Base-by-base conservation (phyloP, 2,797 vertebrate genomes). In the Sphenodon punctatus region DNA sequence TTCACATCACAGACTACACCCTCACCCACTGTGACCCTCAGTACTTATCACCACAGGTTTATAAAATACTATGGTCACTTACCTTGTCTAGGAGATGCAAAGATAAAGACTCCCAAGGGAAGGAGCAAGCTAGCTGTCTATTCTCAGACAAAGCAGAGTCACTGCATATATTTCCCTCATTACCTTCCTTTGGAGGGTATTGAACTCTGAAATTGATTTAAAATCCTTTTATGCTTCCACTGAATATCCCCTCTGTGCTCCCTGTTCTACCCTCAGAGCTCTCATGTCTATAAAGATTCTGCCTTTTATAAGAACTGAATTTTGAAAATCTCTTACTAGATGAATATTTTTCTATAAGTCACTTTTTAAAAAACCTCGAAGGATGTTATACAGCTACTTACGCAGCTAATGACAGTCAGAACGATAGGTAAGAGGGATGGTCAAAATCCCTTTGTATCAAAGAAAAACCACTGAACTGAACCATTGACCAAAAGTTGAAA, bases 171-270 rank as follows among this genome's bases (percentile, higher is more conserved):
- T 48, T 84, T 86, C 70, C 34, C 30, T 89, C 42, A 42, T 72
- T 84, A 77, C 49, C 8, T 10, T 75, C 48, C 55, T 48, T 84
- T 77, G 23, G 73, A 82, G 41, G 19, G 10, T 79, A 88, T 64
- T 73, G 77, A 56, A 82, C 48, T 89, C 67, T 45, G 42, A 75
- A 72, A 78, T 75, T 66, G 74, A 82, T 88, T 89, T 78, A 78
- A 78, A 84, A 65, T 65, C 55, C 32, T 78, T 83, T 42, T 85
- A 67, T 68, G n/a, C 65, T 74, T 87, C 76, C 67, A 2, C 15
- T 67, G 80, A 71, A 68, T 25, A 87, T 58, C 32, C 8, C 67
- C 39, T 30, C 10, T 15, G 48, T 56, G 7, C 41, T 77, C 19
- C 25, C 36, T 56, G 10, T 36, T 76, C 55, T 77, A 15, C 56